phyloP scores from a whole-genome alignment of 2,888 invertebrate species.

The Frankliniella fusca region DNA sequence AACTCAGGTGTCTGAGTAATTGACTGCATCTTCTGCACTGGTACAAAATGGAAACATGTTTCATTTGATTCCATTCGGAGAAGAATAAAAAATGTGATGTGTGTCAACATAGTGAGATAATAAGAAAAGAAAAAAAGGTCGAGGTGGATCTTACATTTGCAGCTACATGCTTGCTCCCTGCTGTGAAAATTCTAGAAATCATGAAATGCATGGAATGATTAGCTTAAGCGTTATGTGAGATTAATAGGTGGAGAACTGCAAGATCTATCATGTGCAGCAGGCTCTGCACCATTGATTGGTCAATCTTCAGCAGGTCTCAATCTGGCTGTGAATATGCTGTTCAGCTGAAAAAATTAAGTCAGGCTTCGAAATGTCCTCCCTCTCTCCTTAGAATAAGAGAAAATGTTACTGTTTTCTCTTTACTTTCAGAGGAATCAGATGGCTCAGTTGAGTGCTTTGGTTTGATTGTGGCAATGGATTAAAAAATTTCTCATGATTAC shows the following conservation, averaged over 20 bases:
- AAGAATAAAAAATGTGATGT: too few species aligned
- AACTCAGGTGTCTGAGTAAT: constrained; percentile 15
- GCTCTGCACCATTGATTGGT: constrained; percentile 6
- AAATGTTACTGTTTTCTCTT: not conserved
- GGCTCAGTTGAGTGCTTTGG: too few species aligned
- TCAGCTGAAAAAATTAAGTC: not conserved
- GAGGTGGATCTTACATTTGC: not conserved
- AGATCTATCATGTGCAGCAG: constrained; percentile 10
- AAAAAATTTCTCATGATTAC: too few species aligned
- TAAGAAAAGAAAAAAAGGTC: not conserved
- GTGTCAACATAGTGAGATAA: too few species aligned
- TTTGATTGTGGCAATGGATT: too few species aligned
- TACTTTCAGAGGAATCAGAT: too few species aligned
- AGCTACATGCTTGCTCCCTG: not conserved
- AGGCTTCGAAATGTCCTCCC: not conserved
- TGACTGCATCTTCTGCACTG: not conserved
- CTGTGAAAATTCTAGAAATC: constrained; percentile 3
- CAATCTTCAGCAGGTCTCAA: not conserved
- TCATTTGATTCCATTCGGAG: too few species aligned
- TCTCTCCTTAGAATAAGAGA: not conserved
- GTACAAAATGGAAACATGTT: not conserved
- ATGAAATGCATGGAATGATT: not conserved
- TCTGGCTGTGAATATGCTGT: constrained; percentile 23
- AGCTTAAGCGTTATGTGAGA: constrained; percentile 15
- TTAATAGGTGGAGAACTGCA: constrained; percentile 12